Base-by-base conservation (phyloP, 2,113 vertebrate genomes). In the Phalacrocorax aristotelis region DNA sequence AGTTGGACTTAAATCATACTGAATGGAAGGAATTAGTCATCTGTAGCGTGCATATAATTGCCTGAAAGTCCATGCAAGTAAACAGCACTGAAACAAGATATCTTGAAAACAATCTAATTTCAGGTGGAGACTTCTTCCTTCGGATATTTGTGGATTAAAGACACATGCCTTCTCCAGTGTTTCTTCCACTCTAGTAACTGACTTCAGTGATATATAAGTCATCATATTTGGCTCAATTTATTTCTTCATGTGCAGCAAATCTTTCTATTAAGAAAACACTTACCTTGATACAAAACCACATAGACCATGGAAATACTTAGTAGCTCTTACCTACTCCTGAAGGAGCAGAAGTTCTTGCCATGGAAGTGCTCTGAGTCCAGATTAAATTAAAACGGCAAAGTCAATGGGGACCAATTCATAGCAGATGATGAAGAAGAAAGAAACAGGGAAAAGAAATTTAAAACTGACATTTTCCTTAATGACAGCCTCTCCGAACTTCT, bases 391-490 rank as follows among this genome's bases (percentile, higher is more conserved):
- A 93, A 89, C 82, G 54, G 36, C 42, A 80, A 87, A 95, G 42
- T 38, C 66, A 61, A 38, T 74, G 49, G 57, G 55, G 68, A 78
- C 30, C 58, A 93, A 66, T 89, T 95, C 82, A 90, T 58, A 83
- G 87, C 87, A 91, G 87, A 82, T 64, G 68, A 95, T 40, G 85
- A 88, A 74, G 80, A 85, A 68, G 32, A 68, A 92, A 87, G 40
- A 80, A 93, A 89, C 9, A 84, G 29, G 62, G 49, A 80, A 95
- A 95, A 80, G 36, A 83, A 84, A 77, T 94, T 93, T 95, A 89
- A 76, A 95, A 74, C 6, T 93, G 94, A 74, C 89, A 90, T 96
- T 94, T 92, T 90, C 80, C 32, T 96, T 89, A 94, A 97, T 87
- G 85, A 92, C 51, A 69, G 44, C 42, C 70, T 93, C 55, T 93